Conservation (phyloP, 2,888 invertebrate species). For the Trachelus troglodyta region DNA sequence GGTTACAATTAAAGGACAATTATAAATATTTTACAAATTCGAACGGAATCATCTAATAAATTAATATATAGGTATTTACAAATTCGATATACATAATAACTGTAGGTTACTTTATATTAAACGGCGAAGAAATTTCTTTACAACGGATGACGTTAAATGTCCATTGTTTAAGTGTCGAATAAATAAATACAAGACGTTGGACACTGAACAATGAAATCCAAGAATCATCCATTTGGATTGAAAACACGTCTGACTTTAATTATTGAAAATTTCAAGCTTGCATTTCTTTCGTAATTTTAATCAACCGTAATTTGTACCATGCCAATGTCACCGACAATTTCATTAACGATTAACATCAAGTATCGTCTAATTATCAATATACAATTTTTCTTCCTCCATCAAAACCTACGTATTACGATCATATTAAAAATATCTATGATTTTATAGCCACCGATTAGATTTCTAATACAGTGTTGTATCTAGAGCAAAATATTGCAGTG, state of each 20-base stretch:
- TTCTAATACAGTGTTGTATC: neutral
- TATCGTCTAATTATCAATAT: neutral
- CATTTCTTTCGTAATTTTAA: neutral
- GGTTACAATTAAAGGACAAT: neutral
- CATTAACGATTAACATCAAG: neutral
- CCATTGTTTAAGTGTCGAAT: too few relatives aligned
- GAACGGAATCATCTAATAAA: conserved; percentile 14
- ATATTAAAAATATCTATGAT: neutral
- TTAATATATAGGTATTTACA: conserved; percentile 38
- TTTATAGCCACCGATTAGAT: neutral
- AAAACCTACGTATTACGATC: neutral
- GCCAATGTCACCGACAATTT: neutral
- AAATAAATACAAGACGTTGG: too few relatives aligned
- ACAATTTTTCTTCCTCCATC: neutral
- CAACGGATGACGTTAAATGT: too few relatives aligned
- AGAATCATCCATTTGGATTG: neutral
- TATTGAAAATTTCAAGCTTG: neutral
- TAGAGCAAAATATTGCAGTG: neutral
- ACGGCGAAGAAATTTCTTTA: neutral
- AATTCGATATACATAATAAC: conserved; percentile 13
- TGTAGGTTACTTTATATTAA: neutral
- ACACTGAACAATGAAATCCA: neutral
- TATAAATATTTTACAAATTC: neutral
- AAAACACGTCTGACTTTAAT: neutral
- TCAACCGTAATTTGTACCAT: neutral